Base-by-base conservation (phyloP, 2,797 vertebrate genomes). In the Margarornis squamiger region DNA sequence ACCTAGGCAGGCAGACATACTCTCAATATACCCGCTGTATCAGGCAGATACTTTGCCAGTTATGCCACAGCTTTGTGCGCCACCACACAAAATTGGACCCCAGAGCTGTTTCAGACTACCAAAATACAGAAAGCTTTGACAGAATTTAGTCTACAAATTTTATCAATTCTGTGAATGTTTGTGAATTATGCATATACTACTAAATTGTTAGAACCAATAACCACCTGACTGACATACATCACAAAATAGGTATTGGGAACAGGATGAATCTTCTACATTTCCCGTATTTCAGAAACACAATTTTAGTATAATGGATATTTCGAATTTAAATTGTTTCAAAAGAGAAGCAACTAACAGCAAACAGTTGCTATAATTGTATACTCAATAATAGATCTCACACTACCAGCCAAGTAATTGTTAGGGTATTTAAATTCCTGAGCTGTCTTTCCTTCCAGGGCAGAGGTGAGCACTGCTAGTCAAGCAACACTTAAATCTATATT, bases 401-500 rank as follows among this genome's bases (percentile, higher is more conserved):
- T 58, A 74, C 51, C 26, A 81, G 83, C 76, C 92, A 96, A 96
- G 70, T 57, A 83, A 90, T 90, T 94, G 91, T 95, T 81, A 54
- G 27, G 9, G 24, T 78, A 78, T 46, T 36, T 51, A 87, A 91
- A 94, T 79, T 92, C 70, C 86, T 14, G 15, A 93, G 80, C 72
- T 93, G 61, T 14, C 62, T 62, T 90, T 86, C 86, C 84, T 94
- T 81, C 62, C 80, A 94, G 77, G 84, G 66, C 80, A 96, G 83
- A 72, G 83, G 84, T 92, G 27, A 95, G 27, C 4, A 9, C 23
- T 7, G 10, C 34, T 93, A 52, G 24, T 32, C 14, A 29, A 94
- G 52, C 54, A 72, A 90, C 46, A 71, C 34, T 92, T 41, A 46
- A 29, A 75, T 36, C 58, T 96, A 90, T 93, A 84, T 92, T 95